Base-by-base conservation (phyloP, 2,888 invertebrate genomes). In the Acheta domesticus region DNA sequence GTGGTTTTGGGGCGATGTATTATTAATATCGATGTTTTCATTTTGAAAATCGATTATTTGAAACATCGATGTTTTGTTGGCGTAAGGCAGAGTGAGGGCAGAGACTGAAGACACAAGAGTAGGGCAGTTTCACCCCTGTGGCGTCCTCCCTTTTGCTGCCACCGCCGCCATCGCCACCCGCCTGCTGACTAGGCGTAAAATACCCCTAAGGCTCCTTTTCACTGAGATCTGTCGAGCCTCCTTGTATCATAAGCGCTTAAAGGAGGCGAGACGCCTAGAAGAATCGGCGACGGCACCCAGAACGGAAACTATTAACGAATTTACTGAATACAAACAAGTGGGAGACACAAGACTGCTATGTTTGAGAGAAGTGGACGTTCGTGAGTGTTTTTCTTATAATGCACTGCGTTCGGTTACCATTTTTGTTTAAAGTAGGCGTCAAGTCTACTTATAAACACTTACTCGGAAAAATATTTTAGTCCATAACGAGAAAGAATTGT, bases 111-210 rank as follows among this genome's bases (percentile, higher is more conserved):
- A 5, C 36, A 23, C 23, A 8, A 5, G 36, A 8, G 36, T 36
- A 5, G 36, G 36, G 36, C 36, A 5, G 36, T 36, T 36, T 36
- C 36, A 8, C 36, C 62, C 62, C 16, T 62, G 62, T 1, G 62
- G 62, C 62, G 16, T 62, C 14, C 16, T 12, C 62, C 16, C 14
- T n/a, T 62, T 1, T 36, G 36, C 36, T 0, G 16, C 62, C 62
- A 11, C 62, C 62, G 62, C 62, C 62, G 62, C 62, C 62, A 62
- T n/a, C 62, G 12, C 62, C n/a, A 12, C 12, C 62, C 3, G n/a
- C 14, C 62, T n/a, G 62, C n/a, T 62, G 62, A 62, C 62, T 62
- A 62, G 62, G 62, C 62, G 62, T 62, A 62, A 62, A 62, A 62
- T 62, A n/a, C 14, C n/a, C 62, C n/a, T 8, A 14, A 19, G 8